Percentiles rank a stretch among this genome's conserved stretches.
Conservation (phyloP, 2,113 vertebrate genomes). For the Anhinga anhinga region DNA sequence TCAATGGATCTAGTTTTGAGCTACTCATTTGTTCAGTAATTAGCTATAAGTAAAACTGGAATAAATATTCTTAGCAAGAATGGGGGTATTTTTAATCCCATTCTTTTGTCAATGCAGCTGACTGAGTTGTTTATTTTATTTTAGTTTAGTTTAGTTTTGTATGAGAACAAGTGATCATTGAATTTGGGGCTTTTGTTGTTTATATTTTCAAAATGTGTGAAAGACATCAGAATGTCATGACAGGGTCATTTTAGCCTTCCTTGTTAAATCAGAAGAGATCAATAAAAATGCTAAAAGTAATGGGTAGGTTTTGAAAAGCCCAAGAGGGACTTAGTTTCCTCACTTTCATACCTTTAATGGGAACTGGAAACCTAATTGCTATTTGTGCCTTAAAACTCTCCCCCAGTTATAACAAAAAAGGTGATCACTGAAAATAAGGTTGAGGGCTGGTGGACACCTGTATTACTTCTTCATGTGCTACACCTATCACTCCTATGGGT, state of each 20-base stretch:
- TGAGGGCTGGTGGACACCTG: neutral
- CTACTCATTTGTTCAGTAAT: neutral
- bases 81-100: fast-evolving
- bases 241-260: neutral
- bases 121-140: neutral
- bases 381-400: neutral
- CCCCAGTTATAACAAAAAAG: neutral
- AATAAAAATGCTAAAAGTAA: neutral
- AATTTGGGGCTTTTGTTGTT: neutral
- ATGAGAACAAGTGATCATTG: neutral
- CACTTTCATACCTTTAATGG: neutral
- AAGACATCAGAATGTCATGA: neutral
- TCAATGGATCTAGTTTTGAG: neutral
- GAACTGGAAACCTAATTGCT: neutral
- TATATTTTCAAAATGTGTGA: neutral
- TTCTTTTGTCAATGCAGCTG: neutral
- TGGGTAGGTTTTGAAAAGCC: neutral
- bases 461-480: neutral
- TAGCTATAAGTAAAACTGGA: neutral
- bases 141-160: no score
- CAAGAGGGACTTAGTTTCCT: neutral
- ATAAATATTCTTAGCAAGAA: neutral
- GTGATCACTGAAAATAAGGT: neutral
- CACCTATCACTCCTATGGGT: neutral
- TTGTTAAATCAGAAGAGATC: neutral